These are phyloP conservation scores for Ostrea denselamellosa DNA, from an alignment of 1,140 invertebrate species.

Conservation along the genomic window DNA sequence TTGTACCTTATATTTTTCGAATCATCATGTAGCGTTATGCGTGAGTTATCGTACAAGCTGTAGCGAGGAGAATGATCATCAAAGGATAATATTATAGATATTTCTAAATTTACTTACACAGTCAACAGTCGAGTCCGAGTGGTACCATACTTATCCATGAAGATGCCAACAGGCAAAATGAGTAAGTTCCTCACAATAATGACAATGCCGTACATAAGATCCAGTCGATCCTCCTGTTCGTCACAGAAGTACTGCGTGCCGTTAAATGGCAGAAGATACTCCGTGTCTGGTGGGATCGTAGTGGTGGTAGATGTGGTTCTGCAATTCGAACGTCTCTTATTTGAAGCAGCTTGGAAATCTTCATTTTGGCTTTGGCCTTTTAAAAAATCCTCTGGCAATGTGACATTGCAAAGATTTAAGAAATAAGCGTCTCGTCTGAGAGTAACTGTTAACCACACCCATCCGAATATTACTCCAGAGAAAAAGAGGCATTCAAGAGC, in stretches of 20 bases:
- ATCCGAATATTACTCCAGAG: slow-evolving; percentile 68
- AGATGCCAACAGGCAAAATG: slow-evolving; percentile 62
- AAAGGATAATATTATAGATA: no score
- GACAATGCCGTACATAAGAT: slow-evolving; percentile 61
- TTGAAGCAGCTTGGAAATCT: neutral
- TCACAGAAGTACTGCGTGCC: slow-evolving; percentile 54
- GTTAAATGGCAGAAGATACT: slow-evolving; percentile 44
- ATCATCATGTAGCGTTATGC: no score
- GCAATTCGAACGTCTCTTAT: neutral
- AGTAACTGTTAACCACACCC: slow-evolving; percentile 65
- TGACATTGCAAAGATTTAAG: slow-evolving; percentile 63
- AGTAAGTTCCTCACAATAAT: slow-evolving; percentile 62
- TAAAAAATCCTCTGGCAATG: slow-evolving; percentile 25
- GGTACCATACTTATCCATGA: slow-evolving; percentile 69
- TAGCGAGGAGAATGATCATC: no score
- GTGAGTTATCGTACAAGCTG: no score
- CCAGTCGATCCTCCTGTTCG: slow-evolving; percentile 63
- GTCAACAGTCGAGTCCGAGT: slow-evolving; percentile 66
- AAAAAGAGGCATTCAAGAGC: slow-evolving; percentile 69
- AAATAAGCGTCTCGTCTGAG: slow-evolving; percentile 65
- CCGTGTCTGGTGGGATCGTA: neutral
- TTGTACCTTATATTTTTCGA: no score
- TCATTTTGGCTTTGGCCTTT: neutral
- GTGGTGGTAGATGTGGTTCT: slow-evolving; percentile 44
- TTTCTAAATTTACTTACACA: slow-evolving; percentile 62